phyloP scores from a whole-genome alignment of 1,140 invertebrate species.

The Cataglyphis hispanica region DNA sequence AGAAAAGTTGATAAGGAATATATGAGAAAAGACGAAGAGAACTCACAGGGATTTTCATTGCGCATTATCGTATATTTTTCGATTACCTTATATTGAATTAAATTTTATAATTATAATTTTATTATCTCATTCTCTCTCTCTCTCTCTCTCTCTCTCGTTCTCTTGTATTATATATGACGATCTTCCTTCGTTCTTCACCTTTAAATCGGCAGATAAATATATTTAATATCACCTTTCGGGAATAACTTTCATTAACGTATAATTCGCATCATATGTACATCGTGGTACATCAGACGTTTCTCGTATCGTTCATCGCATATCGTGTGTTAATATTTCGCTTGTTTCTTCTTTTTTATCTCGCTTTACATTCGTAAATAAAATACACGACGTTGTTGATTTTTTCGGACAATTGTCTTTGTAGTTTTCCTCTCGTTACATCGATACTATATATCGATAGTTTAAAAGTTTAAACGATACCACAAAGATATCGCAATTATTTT shows the following conservation, averaged over 20 bases:
- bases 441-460: neutral
- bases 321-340: constrained; percentile 47
- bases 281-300: constrained; percentile 65
- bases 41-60: constrained; percentile 56
- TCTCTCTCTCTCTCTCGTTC: constrained; percentile 68
- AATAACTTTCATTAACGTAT: constrained; percentile 64
- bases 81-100: constrained; percentile 83
- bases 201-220: constrained; percentile 65
- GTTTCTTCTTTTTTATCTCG: constrained; percentile 65
- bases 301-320: constrained; percentile 57
- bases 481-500: constrained; percentile 19
- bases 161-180: constrained; percentile 72
- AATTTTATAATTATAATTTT: constrained; percentile 84
- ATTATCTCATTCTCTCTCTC: constrained; percentile 79
- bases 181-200: constrained; percentile 64
- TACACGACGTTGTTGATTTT: constrained; percentile 40
- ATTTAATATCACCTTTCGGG: constrained; percentile 66
- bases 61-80: constrained; percentile 84
- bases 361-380: constrained; percentile 70
- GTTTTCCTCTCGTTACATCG: constrained; percentile 21
- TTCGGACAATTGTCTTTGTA: constrained; percentile 26
- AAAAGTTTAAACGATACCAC: neutral
- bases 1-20: neutral
- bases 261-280: constrained; percentile 64
- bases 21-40: neutral